Percentiles rank a stretch among this genome's conserved stretches.
Evolutionary conservation across 1,140 invertebrate genomes (phyloP).

Genomic region (Trinorchestia longiramus): DNA sequence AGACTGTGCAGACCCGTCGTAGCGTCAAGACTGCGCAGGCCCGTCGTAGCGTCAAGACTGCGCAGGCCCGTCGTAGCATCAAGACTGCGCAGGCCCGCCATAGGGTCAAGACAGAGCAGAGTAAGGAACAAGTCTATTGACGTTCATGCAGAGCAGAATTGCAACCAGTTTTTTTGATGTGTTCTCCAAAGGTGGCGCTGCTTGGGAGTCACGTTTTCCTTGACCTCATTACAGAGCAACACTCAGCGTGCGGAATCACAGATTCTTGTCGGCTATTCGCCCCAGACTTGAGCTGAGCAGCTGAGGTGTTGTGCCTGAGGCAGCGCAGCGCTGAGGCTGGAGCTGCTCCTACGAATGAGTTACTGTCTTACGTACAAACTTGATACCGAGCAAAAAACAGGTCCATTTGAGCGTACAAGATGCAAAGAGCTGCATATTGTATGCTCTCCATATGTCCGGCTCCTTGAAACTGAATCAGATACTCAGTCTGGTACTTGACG

Average conservation of each 20-base stretch:
- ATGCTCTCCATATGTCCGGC: not conserved
- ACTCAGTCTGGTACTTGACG: not conserved
- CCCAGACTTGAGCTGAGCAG: not conserved
- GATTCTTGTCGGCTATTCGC: not conserved
- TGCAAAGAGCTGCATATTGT: not conserved
- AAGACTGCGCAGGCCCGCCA: not conserved
- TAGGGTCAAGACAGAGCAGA: not conserved
- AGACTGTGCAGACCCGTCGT: not conserved
- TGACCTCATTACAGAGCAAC: constrained; percentile 11
- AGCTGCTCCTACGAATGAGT: not conserved
- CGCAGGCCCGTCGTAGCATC: not conserved
- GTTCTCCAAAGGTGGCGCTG: not conserved
- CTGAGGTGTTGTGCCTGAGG: not conserved
- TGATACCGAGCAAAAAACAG: not conserved
- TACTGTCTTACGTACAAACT: not conserved
- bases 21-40: not conserved
- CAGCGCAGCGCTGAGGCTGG: too few relatives aligned
- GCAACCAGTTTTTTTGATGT: not conserved
- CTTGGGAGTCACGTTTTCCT: constrained; percentile 30
- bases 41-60: not conserved
- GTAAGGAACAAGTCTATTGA: not conserved
- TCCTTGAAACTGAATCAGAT: not conserved
- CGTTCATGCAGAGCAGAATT: not conserved
- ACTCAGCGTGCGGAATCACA: not conserved
- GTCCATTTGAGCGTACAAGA: not conserved